Percentiles rank a stretch among this genome's conserved stretches.
Evolutionary conservation across 2,888 invertebrate species (phyloP).

Genomic region (Ferdinandea cuprea): DNA sequence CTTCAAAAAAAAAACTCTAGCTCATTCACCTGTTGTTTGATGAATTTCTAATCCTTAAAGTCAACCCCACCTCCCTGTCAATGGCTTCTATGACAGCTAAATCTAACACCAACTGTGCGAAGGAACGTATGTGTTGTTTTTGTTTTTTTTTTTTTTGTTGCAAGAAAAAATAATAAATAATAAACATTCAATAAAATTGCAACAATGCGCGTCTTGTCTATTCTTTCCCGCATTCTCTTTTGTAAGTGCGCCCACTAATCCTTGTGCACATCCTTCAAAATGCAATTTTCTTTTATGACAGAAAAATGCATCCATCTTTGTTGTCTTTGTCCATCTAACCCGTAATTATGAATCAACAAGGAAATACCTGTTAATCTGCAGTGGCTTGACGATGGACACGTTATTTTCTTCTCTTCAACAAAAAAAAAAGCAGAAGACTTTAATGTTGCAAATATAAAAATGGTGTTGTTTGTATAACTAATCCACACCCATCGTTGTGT

Average conservation of each 20-base stretch:
- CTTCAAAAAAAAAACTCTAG: too few species aligned
- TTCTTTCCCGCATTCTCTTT: constrained; percentile 33
- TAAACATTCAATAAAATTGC: constrained; percentile 30
- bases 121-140: too few species aligned
- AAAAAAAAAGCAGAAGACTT: too few species aligned
- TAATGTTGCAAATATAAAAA: background rate
- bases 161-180: constrained; percentile 28
- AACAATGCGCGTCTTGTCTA: constrained; percentile 33
- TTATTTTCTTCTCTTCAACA: constrained; percentile 16
- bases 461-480: constrained; percentile 14
- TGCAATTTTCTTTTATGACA: constrained; percentile 17
- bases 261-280: constrained; percentile 46
- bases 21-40: constrained; percentile 58
- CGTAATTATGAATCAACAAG: constrained; percentile 67
- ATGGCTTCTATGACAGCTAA: constrained; percentile 46
- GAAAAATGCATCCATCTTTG: constrained; percentile 14
- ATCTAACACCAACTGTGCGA: constrained; percentile 18
- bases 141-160: background rate
- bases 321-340: constrained; percentile 54
- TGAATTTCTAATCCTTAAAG: constrained; percentile 61
- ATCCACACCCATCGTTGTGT: constrained; percentile 12
- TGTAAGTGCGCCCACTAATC: constrained; percentile 70
- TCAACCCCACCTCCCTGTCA: constrained; percentile 65
- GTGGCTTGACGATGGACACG: constrained; percentile 38
- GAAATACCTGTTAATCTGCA: constrained; percentile 57